phyloP scores from a whole-genome alignment of 2,797 vertebrate species.

The Podarcis lilfordi region DNA sequence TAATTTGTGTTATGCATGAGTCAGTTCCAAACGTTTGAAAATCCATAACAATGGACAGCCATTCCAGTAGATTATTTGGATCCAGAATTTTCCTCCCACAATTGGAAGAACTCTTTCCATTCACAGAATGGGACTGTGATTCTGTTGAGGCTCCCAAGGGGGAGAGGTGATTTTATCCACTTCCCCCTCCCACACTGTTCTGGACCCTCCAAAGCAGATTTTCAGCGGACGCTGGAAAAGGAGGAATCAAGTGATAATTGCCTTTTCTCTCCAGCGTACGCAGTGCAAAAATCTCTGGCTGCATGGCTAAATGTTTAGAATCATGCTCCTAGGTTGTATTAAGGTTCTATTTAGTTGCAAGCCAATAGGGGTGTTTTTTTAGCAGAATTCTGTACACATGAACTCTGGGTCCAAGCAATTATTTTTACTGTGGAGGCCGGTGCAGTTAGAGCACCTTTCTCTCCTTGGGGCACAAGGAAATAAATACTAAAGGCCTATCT shows the following conservation, averaged over 20 bases:
- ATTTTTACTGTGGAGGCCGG: background rate
- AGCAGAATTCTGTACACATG: background rate
- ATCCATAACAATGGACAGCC: constrained; percentile 65
- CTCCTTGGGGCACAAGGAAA: background rate
- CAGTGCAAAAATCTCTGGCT: too few species aligned
- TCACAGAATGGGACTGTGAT: background rate
- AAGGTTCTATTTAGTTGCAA: too few species aligned
- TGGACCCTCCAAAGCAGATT: background rate
- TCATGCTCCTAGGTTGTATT: too few species aligned
- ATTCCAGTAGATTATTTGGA: constrained; percentile 39
- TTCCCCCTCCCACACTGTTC: background rate
- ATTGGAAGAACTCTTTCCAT: background rate
- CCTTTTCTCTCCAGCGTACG: background rate
- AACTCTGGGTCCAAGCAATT: background rate
- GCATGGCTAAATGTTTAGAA: too few species aligned
- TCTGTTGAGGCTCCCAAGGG: background rate
- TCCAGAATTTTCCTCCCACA: background rate
- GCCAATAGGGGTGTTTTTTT: too few species aligned
- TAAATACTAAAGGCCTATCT: background rate
- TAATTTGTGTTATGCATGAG: constrained; percentile 73
- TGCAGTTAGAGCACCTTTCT: background rate
- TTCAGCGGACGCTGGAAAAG: background rate
- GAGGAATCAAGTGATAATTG: background rate
- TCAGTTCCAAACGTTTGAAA: constrained; percentile 76
- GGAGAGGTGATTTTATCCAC: background rate